These are phyloP conservation scores for Meloe dianella DNA, from an alignment of 2,888 invertebrate genomes.

Conservation along the genomic window DNA sequence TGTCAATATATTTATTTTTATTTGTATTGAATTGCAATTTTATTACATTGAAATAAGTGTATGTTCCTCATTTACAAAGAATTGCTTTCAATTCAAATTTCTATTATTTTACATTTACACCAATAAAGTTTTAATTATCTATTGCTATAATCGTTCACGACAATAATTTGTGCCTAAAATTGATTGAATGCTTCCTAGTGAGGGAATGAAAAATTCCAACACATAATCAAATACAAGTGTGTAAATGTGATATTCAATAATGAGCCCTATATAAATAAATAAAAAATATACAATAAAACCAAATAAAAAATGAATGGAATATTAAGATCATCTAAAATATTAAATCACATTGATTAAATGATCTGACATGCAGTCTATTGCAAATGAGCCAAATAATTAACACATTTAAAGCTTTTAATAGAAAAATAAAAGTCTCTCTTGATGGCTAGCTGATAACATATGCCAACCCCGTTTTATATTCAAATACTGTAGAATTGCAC, in stretches of 20 bases:
- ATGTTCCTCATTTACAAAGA: not conserved
- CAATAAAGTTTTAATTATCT: not conserved
- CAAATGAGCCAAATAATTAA: not conserved
- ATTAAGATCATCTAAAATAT: constrained; percentile 21
- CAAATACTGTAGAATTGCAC: constrained; percentile 86
- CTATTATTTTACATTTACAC: not conserved
- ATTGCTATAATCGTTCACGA: not conserved
- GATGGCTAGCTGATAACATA: constrained; percentile 82
- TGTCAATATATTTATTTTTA: not conserved
- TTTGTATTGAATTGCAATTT: not conserved
- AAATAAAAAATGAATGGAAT: constrained; percentile 19
- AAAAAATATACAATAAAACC: constrained; percentile 14
- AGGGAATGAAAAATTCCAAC: not conserved
- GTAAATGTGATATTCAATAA: not conserved
- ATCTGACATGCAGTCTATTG: not conserved
- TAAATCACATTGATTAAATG: constrained; percentile 22
- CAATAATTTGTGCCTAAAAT: constrained; percentile 4
- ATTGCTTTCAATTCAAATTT: not conserved
- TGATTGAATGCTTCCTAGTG: no score
- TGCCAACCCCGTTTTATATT: constrained; percentile 91
- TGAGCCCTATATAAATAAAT: not conserved
- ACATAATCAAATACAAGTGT: not conserved
- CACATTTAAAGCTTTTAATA: constrained; percentile 63
- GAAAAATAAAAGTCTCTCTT: constrained; percentile 86
- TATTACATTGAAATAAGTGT: not conserved